A percentile compares a stretch with the other conserved stretches of the same genome.
phyloP scores from a whole-genome alignment of 92 coral and sea anemone species.

The Desmophyllum pertusum region DNA sequence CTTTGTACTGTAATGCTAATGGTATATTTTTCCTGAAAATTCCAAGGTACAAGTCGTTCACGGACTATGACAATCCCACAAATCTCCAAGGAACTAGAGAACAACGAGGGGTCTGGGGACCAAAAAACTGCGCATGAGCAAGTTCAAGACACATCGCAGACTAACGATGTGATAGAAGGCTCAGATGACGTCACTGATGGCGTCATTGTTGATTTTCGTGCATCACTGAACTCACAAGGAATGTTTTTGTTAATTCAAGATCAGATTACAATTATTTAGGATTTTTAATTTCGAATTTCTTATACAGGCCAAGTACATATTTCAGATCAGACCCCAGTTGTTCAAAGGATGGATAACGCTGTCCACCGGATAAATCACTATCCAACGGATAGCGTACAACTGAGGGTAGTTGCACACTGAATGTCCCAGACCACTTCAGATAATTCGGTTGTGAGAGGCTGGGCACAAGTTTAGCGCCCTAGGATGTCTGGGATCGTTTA shows the following conservation, averaged over 20 bases:
- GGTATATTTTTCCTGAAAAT: neutral
- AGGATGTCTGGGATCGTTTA: too few relatives aligned
- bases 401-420: too few relatives aligned
- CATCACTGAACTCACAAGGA: neutral
- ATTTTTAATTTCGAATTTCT: too few relatives aligned
- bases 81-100: neutral
- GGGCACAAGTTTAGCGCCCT: too few relatives aligned
- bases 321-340: too few relatives aligned
- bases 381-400: too few relatives aligned
- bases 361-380: too few relatives aligned
- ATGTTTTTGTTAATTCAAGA: neutral
- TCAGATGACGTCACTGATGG: constrained; percentile 14
- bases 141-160: neutral
- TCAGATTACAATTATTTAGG: neutral
- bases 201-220: neutral
- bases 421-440: too few relatives aligned
- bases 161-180: neutral
- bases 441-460: too few relatives aligned
- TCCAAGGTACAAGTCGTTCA: constrained; percentile 29
- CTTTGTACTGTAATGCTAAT: neutral
- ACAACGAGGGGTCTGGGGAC: neutral
- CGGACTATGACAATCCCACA: constrained; percentile 17
- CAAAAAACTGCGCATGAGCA: constrained; percentile 8
- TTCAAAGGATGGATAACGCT: too few relatives aligned
- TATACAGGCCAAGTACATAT: too few relatives aligned